Conservation (phyloP, 2,888 invertebrate species). For the Netelia fuscicornis region DNA sequence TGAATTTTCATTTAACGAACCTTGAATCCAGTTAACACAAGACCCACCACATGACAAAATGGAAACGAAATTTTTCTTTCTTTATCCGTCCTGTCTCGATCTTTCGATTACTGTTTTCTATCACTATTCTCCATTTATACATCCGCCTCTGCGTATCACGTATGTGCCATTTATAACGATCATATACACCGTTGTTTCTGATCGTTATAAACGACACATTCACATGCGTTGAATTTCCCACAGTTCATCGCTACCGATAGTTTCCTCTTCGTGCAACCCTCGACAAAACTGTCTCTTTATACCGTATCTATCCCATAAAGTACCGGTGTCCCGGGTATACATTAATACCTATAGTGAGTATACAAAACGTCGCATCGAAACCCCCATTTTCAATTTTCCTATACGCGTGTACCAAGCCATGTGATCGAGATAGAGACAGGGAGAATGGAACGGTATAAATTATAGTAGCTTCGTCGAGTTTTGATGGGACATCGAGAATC, state of each 20-base stretch:
- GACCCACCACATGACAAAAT: no score
- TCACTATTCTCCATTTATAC: slow-evolving; percentile 5
- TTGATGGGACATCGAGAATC: slow-evolving; percentile 67
- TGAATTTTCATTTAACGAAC: no score
- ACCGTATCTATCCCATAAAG: slow-evolving; percentile 38
- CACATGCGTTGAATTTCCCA: slow-evolving; percentile 59
- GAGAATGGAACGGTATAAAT: slow-evolving; percentile 65
- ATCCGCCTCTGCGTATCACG: background rate
- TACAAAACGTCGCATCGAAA: slow-evolving; percentile 19
- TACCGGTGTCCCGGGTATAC: background rate
- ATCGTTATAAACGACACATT: slow-evolving; percentile 60
- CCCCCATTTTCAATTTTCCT: slow-evolving; percentile 52
- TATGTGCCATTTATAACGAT: no score
- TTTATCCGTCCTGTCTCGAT: no score
- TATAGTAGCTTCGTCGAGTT: slow-evolving; percentile 63
- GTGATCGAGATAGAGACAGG: background rate
- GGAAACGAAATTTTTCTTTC: no score
- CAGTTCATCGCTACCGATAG: slow-evolving; percentile 69
- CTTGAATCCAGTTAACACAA: no score
- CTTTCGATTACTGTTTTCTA: background rate
- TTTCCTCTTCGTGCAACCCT: slow-evolving; percentile 55
- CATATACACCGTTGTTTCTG: slow-evolving; percentile 21
- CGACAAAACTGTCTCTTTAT: slow-evolving; percentile 51
- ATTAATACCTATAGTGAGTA: background rate
- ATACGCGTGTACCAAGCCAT: slow-evolving; percentile 4